Conservation (phyloP, 2,797 vertebrate species). For the Tachyglossus aculeatus region DNA sequence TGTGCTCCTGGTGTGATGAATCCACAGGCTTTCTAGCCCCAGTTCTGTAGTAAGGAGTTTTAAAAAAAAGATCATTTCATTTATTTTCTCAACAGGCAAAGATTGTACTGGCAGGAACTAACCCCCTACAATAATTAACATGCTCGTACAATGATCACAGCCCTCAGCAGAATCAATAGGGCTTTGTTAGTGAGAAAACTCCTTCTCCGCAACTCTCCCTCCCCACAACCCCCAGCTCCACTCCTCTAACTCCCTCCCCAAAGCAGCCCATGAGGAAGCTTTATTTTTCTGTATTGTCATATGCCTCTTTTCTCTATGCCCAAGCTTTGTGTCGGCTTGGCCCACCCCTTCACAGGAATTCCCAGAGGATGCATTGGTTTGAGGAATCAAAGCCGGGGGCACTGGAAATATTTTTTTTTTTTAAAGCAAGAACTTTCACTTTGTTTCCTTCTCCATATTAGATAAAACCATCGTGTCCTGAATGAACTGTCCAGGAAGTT, state of each 20-base stretch:
- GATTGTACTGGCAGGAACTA: background rate
- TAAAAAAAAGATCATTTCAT: slow-evolving; percentile 31
- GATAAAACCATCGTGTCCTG: background rate
- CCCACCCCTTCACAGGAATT: background rate
- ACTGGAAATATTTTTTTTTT: too few species aligned
- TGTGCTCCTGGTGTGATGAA: background rate
- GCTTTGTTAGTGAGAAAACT: background rate
- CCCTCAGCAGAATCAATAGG: slow-evolving; percentile 12
- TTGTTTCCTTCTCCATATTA: background rate
- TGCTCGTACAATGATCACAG: background rate
- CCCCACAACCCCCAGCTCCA: background rate
- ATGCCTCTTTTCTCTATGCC: fast-evolving
- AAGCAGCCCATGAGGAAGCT: background rate
- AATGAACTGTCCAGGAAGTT: slow-evolving; percentile 7
- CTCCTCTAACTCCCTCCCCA: background rate
- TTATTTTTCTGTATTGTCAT: background rate
- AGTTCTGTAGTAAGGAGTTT: fast-evolving
- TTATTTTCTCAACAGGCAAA: background rate
- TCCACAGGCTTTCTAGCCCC: background rate
- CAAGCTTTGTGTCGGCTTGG: background rate
- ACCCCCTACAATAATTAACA: slow-evolving; percentile 9
- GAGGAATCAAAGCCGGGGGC: too few species aligned
- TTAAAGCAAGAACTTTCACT: too few species aligned
- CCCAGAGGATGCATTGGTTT: too few species aligned
- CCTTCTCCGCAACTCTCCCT: background rate